Evolutionary conservation across 2,797 vertebrate species (phyloP), one percentile per base, ranked within the genome.

Genomic region (Neosilurus mollespiculum): DNA sequence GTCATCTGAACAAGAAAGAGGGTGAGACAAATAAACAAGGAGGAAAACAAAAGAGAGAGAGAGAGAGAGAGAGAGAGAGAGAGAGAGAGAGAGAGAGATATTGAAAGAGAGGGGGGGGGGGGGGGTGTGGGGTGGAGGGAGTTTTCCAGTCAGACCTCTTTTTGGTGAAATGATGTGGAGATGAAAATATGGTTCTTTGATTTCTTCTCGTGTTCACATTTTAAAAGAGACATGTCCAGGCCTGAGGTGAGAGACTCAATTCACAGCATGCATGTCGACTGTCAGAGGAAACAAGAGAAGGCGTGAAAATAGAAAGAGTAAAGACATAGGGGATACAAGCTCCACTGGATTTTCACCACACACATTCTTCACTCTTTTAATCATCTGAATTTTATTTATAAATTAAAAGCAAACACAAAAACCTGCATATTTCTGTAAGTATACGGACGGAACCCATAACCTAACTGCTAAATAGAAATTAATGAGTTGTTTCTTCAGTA

Each of bases 231-330:
- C 62, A 66, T 67, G 61, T 66, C 79, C 66, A 59, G 61, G 66
- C 83, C 67, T 79, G 73, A 83, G 83, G 71, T 85, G 67, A 85
- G 83, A 81, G 76, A 81, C 80, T 81, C 80, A 61, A 78, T 69
- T 80, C 75, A 83, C 78, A 85, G 65, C 69, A 16, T 43, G 54
- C 80, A 65, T 78, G 82, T 43, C 26, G 49, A 78, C 67, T 80
- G 53, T 78, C 79, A 80, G 81, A 71, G 67, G 34, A 86, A 67
- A 69, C 71, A 65, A 70, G 30, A 11, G 61, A 53, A 78, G n/a
- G 81, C 59, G 70, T 26, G 30, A 62, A 78, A 67, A 26, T 7
- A 30, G 18, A 12, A 51, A n/a, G 22, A 59, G 66, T 0, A 11
- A 18, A 37, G 30, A 26, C 5, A 30, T 65, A 53, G 12, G 26